Percentiles rank a stretch among this genome's conserved stretches.
Evolutionary conservation across 2,888 invertebrate species (phyloP).

Genomic region (Operophtera brumata): DNA sequence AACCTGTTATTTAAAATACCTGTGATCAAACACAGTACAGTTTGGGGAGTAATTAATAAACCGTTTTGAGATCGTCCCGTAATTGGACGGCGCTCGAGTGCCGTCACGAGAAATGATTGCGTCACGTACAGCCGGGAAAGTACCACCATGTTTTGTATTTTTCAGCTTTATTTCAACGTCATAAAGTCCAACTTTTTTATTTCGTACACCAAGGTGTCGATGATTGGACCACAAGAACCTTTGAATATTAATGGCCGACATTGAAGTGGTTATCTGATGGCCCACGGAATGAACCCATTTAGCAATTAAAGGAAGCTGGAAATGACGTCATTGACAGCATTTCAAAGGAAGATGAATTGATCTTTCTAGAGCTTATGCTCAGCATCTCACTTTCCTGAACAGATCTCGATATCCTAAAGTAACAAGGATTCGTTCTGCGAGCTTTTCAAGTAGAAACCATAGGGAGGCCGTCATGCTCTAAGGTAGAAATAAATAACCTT

Average conservation of each 20-base stretch:
- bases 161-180: conserved; percentile 22
- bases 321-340: conserved; percentile 22
- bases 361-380: background rate
- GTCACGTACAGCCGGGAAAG: conserved; percentile 40
- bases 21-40: conserved; percentile 41
- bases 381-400: background rate
- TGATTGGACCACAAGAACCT: conserved; percentile 52
- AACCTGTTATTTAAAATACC: conserved; percentile 24
- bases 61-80: conserved; percentile 54
- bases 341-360: background rate
- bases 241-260: conserved; percentile 63
- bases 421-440: background rate
- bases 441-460: background rate
- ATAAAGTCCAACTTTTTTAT: conserved; percentile 30
- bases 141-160: conserved; percentile 15
- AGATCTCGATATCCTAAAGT: background rate
- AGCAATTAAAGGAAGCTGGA: conserved; percentile 27
- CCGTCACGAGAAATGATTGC: conserved; percentile 54
- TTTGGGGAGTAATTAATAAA: conserved; percentile 62
- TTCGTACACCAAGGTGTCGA: conserved; percentile 47
- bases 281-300: conserved; percentile 29
- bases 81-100: conserved; percentile 67
- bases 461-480: too few species aligned
- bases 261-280: conserved; percentile 56
- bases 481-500: conserved; percentile 3